Evolutionary conservation across 2,797 vertebrate species (phyloP), one percentile per base, ranked within the genome.

Genomic region (Gila robusta): DNA sequence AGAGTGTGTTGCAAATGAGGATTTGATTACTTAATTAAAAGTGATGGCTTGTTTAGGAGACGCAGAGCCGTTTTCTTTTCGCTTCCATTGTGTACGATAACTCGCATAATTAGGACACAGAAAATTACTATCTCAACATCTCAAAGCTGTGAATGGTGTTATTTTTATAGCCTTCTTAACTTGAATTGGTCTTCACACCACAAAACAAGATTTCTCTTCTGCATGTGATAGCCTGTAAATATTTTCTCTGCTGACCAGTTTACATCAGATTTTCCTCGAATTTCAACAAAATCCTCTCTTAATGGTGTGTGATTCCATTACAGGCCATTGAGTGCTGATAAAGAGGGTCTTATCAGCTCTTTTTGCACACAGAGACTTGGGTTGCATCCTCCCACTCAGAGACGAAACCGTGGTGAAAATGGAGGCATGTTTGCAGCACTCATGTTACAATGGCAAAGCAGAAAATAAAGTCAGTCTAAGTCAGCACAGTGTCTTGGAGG

Each of bases 321-420:
- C 28, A 54, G 49, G 35, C 5, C 62, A 71, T 56, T 35, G 21
- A 12, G 47, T 56, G 56, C 83, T 79, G 47, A 85, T 87, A 67
- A 82, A 73, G 79, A 21, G 23, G 59, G 73, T 74, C 79, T 82
- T 82, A 72, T 83, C 37, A 1, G 67, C 37, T 82, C 28, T 28
- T 39, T 79, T 23, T 41, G 70, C 73, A 47, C 9, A 49, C 83
- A 59, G 12, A 47, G 17, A 23, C 85, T 80, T 9, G 39, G 84
- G 88, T 88, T 82, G 64, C 62, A 26, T 39, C 56, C 79, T 90
- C 82, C 88, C 91, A 91, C 90, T 88, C 67, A 85, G 67, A 88
- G 69, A 93, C 87, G 89, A 88, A 92, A 89, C 92, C 91, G 67
- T 78, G 47, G 83, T 83, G 84, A 86, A 86, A 92, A 93, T 87